Conservation (phyloP, 1,140 invertebrate genomes). For the Drosophila varians region DNA sequence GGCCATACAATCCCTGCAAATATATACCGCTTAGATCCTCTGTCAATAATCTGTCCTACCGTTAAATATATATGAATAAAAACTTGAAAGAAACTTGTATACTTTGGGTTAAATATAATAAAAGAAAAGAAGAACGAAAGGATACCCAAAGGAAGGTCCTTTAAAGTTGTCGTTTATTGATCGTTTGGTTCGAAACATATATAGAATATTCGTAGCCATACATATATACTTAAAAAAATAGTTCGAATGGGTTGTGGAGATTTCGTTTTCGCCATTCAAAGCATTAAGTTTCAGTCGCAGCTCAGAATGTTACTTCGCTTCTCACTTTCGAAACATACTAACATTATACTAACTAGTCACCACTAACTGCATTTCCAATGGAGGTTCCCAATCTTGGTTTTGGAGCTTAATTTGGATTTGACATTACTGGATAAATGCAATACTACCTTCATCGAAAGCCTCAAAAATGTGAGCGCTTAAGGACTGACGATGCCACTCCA, state of each 20-base stretch:
- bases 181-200: conserved; percentile 30
- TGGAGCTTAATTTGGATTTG: conserved; percentile 18
- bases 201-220: conserved; percentile 11
- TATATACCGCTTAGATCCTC: conserved; percentile 29
- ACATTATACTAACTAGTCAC: conserved; percentile 15
- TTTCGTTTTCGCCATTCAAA: conserved; percentile 22
- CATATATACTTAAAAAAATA: conserved; percentile 15
- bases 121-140: too few species aligned
- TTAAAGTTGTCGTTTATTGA: conserved; percentile 18
- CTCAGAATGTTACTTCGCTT: conserved; percentile 23
- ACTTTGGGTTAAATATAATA: too few species aligned
- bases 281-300: conserved; percentile 16
- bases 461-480: conserved; percentile 29
- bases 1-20: conserved; percentile 27
- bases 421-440: conserved; percentile 14
- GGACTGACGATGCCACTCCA: not conserved
- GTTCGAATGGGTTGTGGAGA: not conserved
- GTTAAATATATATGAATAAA: conserved; percentile 40
- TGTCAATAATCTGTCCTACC: conserved; percentile 42
- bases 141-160: conserved; percentile 9
- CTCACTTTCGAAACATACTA: conserved; percentile 8
- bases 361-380: conserved; percentile 13
- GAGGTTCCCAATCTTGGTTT: conserved; percentile 11
- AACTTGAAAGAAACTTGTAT: conserved; percentile 3
- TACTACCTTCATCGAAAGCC: conserved; percentile 29